Percentiles rank a stretch among this genome's conserved stretches.
phyloP scores from a whole-genome alignment of 2,113 vertebrate genomes.

The Orientallactaga bullata region DNA sequence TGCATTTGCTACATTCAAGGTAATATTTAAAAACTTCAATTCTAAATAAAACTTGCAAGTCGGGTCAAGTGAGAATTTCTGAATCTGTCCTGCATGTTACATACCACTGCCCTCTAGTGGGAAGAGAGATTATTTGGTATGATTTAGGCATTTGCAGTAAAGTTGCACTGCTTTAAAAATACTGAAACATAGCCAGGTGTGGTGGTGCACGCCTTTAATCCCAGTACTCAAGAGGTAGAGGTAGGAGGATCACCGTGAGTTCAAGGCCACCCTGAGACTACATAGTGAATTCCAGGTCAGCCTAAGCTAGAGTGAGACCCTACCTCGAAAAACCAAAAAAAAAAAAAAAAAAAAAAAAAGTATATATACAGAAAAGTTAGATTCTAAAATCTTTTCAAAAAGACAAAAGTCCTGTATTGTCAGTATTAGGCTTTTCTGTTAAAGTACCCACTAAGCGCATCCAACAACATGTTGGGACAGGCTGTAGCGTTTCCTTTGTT shows the following conservation, averaged over 20 bases:
- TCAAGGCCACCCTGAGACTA: too few species aligned
- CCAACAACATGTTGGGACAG: not conserved
- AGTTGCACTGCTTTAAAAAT: not conserved
- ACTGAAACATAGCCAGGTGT: too few species aligned
- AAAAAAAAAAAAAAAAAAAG: too few species aligned
- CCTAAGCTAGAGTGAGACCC: too few species aligned
- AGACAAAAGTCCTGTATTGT: not conserved
- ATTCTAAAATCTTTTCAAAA: conserved; percentile 5
- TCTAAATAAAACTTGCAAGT: not conserved
- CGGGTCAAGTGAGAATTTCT: not conserved
- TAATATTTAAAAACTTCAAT: conserved; percentile 74
- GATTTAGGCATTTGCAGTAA: not conserved
- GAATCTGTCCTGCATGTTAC: not conserved
- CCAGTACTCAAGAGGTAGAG: too few species aligned
- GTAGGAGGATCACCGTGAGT: too few species aligned
- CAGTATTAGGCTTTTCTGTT: conserved; percentile 4
- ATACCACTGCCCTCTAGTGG: conserved; percentile 71
- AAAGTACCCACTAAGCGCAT: not conserved
- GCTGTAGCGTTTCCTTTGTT: not conserved
- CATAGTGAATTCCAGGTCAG: too few species aligned
- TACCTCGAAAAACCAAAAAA: too few species aligned
- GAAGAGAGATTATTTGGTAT: not conserved
- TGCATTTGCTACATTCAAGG: conserved; percentile 93
- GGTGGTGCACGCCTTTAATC: too few species aligned
- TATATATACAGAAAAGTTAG: not conserved